These are phyloP conservation scores for Pungitius pungitius DNA, from an alignment of 2,113 vertebrate species.

Conservation along the genomic window DNA sequence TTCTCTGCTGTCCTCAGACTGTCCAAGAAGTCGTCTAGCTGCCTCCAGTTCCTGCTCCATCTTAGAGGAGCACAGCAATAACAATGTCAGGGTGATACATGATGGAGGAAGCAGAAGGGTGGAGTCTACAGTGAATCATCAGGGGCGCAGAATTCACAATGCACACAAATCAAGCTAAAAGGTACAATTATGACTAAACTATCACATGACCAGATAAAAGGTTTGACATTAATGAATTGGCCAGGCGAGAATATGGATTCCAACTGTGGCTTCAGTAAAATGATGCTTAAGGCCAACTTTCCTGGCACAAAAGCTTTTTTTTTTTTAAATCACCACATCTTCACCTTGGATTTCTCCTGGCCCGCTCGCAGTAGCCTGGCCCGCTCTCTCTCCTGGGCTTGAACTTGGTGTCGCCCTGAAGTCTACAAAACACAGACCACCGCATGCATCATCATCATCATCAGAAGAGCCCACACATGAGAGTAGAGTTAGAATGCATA, in stretches of 20 bases:
- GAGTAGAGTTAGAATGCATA: conserved; percentile 25
- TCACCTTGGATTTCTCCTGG: conserved; percentile 84
- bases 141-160: not conserved
- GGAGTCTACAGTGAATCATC: not conserved
- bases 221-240: not conserved
- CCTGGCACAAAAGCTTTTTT: not conserved
- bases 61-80: conserved; percentile 46
- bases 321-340: not conserved
- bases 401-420: conserved; percentile 81
- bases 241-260: not conserved
- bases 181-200: not conserved
- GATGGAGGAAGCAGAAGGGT: not conserved
- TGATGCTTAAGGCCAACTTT: not conserved
- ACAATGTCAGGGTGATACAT: conserved; percentile 17
- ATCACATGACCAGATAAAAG: not conserved
- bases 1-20: conserved; percentile 88
- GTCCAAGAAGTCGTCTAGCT: conserved; percentile 81
- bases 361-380: conserved; percentile 84
- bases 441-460: conserved; percentile 1
- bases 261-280: not conserved
- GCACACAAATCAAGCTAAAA: not conserved
- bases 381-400: conserved; percentile 78
- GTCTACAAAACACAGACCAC: conserved; percentile 71
- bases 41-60: conserved; percentile 86
- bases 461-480: not conserved